These are phyloP conservation scores for Rhadinocentrus ornatus DNA, from an alignment of 2,797 vertebrate species.

Conservation along the genomic window DNA sequence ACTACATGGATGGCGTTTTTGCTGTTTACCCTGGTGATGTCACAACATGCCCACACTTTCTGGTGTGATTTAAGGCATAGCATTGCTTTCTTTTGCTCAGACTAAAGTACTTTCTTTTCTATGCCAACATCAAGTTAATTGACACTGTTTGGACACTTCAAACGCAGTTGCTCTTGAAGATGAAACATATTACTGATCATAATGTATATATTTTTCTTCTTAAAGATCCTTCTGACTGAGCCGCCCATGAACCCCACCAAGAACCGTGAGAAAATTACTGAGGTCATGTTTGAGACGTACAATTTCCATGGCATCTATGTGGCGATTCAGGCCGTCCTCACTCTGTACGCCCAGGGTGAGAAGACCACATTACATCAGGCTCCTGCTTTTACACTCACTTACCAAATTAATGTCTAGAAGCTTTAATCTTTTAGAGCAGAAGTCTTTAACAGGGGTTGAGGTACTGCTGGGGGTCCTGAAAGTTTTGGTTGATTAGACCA, in stretches of 20 bases:
- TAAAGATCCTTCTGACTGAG: constrained; percentile 83
- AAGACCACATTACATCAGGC: background rate
- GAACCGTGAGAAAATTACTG: constrained; percentile 86
- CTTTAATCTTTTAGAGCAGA: background rate
- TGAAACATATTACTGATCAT: background rate
- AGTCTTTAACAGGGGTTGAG: background rate
- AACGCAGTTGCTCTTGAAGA: no score
- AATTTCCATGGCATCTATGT: constrained; percentile 86
- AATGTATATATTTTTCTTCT: background rate
- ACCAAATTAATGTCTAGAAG: background rate
- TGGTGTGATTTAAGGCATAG: no score
- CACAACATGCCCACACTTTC: no score
- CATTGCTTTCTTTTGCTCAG: no score
- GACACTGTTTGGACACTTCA: no score
- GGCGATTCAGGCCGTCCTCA: constrained; percentile 87
- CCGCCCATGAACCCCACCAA: constrained; percentile 87
- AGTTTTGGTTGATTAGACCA: no score
- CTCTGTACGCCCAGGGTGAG: constrained; percentile 87
- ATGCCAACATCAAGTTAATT: no score
- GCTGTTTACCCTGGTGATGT: no score
- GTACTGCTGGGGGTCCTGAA: no score
- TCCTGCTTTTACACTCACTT: background rate
- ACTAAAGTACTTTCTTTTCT: no score
- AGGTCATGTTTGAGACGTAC: constrained; percentile 88
- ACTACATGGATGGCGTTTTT: no score